Base-by-base conservation (phyloP, 2,113 vertebrate species). In the Rhinopomastus cyanomelas region DNA sequence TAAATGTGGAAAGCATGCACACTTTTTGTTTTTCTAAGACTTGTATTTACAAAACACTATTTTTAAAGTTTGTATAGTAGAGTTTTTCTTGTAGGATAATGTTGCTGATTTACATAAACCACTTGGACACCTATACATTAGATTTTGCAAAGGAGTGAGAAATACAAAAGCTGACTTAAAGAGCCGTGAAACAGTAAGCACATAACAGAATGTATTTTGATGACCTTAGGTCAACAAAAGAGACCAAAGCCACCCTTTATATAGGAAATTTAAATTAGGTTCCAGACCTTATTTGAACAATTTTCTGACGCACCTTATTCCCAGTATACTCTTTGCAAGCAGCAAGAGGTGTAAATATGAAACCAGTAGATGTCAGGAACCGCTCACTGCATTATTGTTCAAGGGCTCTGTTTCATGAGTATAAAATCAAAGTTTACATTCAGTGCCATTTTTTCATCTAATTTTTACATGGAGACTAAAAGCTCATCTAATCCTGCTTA, bases 401-500 rank as follows among this genome's bases (percentile, higher is more conserved):
- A 73, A 56, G 29, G 34, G 57, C 73, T 84, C 36, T 30, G 29
- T 83, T 80, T 89, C 72, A 74, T 26, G 22, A 89, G 32, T 1
- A 3, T 80, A 77, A 62, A 89, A 62, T 79, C 62, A 21, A 76
- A 92, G n/a, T 76, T 55, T 48, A 22, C 64, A 7, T 66, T 79
- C 11, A 49, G 78, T 93, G 48, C 78, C 36, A 53, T 4, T n/a
- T 81, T 92, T 90, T 80, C 2, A 2, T 49, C 87, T 87, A 62
- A 81, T 71, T 85, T 90, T 93, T 48, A 85, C 75, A 18, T 90
- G 60, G 92, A 34, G 69, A 42, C 91, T 95, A 93, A 93, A 89
- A 94, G 93, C 91, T 94, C 92, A 30, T 92, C 86, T 94, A 80
- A 87, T 93, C 95, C 93, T 93, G 92, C 78, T 95, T 96, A 73